phyloP scores from a whole-genome alignment of 2,113 vertebrate species.

The Spheniscus mendiculus region DNA sequence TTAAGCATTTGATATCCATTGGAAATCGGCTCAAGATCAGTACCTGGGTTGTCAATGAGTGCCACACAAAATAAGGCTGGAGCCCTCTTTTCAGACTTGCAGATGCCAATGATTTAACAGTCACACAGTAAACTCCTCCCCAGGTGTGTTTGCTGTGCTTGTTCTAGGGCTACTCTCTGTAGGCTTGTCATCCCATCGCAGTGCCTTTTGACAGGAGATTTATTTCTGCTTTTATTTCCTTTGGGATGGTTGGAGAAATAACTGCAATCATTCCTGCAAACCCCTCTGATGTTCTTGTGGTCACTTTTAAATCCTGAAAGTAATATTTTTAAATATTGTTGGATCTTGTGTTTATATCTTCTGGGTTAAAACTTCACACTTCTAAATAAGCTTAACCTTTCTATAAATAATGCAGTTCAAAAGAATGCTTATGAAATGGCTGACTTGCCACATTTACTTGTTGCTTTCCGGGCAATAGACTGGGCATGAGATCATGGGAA shows the following conservation, averaged over 20 bases:
- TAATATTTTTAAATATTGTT: neutral
- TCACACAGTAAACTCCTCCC: neutral
- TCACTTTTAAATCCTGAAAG: neutral
- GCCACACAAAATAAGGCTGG: neutral
- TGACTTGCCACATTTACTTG: neutral
- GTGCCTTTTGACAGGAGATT: neutral
- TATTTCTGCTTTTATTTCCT: neutral
- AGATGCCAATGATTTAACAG: neutral
- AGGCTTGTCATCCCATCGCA: neutral
- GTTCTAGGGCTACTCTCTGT: neutral
- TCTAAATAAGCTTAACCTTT: neutral
- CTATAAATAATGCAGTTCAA: neutral
- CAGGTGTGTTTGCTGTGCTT: neutral
- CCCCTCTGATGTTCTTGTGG: neutral
- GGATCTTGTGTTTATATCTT: neutral
- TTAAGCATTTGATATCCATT: neutral
- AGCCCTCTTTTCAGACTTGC: neutral
- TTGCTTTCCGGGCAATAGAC: neutral
- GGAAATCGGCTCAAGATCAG: neutral
- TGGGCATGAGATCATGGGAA: conserved; percentile 34
- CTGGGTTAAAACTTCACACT: neutral
- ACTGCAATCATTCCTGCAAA: neutral
- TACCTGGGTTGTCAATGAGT: fast-evolving
- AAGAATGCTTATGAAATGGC: neutral
- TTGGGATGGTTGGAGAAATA: neutral